A percentile compares a stretch with the other conserved stretches of the same genome.
These are phyloP conservation scores for Polylopha cassiicola DNA, from an alignment of 2,888 invertebrate genomes.

Conservation along the genomic window DNA sequence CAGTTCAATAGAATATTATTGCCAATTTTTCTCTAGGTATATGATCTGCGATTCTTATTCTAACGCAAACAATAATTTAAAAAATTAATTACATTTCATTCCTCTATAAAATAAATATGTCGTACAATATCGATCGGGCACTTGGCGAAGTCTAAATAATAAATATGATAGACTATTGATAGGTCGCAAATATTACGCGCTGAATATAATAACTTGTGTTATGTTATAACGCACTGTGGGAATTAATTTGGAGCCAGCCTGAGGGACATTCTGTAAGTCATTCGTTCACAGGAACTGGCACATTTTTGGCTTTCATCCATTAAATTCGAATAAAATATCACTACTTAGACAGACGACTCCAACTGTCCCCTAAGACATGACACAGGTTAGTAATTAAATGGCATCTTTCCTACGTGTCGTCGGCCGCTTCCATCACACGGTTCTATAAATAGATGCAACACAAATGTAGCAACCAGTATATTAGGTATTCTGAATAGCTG, in stretches of 20 bases:
- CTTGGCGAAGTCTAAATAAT: conserved; percentile 7
- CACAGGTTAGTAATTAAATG: conserved; percentile 11
- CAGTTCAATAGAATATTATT: conserved; percentile 16
- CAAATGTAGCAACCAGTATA: too few species aligned
- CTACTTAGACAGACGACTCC: too few species aligned
- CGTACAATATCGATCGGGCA: too few species aligned
- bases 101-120: too few species aligned
- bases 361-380: too few species aligned
- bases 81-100: too few species aligned
- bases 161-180: conserved; percentile 5
- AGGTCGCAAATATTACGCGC: conserved; percentile 2
- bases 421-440: too few species aligned
- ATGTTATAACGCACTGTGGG: conserved; percentile 25
- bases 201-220: conserved; percentile 5
- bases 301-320: conserved; percentile 43
- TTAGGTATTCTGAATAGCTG: too few species aligned
- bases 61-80: too few species aligned
- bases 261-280: conserved; percentile 14
- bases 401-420: conserved; percentile 1
- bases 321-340: conserved; percentile 14
- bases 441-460: too few species aligned
- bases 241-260: conserved; percentile 25
- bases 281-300: conserved; percentile 13
- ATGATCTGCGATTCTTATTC: too few species aligned
- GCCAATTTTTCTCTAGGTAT: too few species aligned